Evolutionary conservation across 2,113 vertebrate species (phyloP), one percentile per base, ranked within the genome.

Genomic region (Capreolus pygargus): DNA sequence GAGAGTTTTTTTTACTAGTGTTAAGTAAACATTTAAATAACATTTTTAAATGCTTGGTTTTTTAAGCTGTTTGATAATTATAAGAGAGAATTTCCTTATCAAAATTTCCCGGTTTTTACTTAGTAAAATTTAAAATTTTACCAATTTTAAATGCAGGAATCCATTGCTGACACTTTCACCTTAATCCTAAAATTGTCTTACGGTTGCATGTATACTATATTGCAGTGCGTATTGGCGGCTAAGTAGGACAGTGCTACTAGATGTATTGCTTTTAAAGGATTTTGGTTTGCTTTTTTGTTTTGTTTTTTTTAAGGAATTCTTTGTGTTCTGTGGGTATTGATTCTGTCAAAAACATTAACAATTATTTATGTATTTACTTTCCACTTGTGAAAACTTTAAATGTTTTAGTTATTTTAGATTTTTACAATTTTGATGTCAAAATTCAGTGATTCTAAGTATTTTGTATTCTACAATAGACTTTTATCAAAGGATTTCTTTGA

Each of bases 401-500:
- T 94, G 33, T 94, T 86, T 93, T 28, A 55, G 39, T 95, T 95
- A 43, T 76, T 94, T 94, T 83, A 45, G 9, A 89, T 84, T 97
- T 93, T 45, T n/a, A 43, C 28, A 79, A 50, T 89, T 79, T 33
- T 76, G 39, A 89, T 91, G 57, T 91, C 47, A 93, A 93, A 92
- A 92, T 76, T 84, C 86, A 94, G 1, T 94, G 58, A 61, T 90
- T 88, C 92, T 47, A 94, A 74, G 27, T 85, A 82, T 43, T 36
- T 86, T 94, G 47, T 92, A 87, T 61, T 54, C 12, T 96, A 13
- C 45, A 5, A 12, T 60, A 67, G 83, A 39, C 39, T 87, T 15
- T 84, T 93, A 54, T 87, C 45, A 96, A 97, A 97, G 36, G 33
- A 82, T 81, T 45, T 88, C 50, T 96, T 96, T 92, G 86, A 78